Percentiles rank a stretch among this genome's conserved stretches.
Conservation (phyloP, 2,888 invertebrate species). For the Charanyca ferruginea region DNA sequence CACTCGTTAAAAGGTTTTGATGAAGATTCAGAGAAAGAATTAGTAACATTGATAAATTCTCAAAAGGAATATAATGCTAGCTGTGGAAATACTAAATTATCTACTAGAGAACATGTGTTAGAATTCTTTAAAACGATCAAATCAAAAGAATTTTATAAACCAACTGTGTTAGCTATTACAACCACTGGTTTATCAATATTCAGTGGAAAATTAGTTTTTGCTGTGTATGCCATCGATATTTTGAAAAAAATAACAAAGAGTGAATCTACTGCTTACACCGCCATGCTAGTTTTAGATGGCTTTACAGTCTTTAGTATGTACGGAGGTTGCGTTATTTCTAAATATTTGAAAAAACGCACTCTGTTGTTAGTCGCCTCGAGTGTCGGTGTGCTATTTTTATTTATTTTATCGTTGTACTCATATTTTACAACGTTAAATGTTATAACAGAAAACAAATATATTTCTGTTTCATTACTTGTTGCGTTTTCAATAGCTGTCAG, state of each 20-base stretch:
- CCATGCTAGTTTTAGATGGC: slow-evolving; percentile 76
- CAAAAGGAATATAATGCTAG: slow-evolving; percentile 62
- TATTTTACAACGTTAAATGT: slow-evolving; percentile 61
- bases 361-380: slow-evolving; percentile 64
- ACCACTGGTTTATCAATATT: slow-evolving; percentile 56
- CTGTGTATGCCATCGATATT: slow-evolving; percentile 73
- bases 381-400: slow-evolving; percentile 57
- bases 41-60: slow-evolving; percentile 64
- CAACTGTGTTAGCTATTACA: slow-evolving; percentile 59
- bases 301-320: slow-evolving; percentile 73
- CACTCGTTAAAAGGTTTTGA: slow-evolving; percentile 70
- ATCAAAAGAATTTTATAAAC: slow-evolving; percentile 70
- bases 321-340: slow-evolving; percentile 61
- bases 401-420: slow-evolving; percentile 64
- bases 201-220: slow-evolving; percentile 72
- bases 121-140: slow-evolving; percentile 44
- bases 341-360: slow-evolving; percentile 63
- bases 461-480: slow-evolving; percentile 62
- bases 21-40: slow-evolving; percentile 67
- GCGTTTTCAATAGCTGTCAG: slow-evolving; percentile 68
- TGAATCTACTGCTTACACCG: slow-evolving; percentile 70
- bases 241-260: slow-evolving; percentile 70
- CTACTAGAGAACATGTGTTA: slow-evolving; percentile 6
- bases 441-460: slow-evolving; percentile 63
- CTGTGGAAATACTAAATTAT: slow-evolving; percentile 7